phyloP scores from a whole-genome alignment of 2,888 invertebrate genomes.

The Thereva unica region DNA sequence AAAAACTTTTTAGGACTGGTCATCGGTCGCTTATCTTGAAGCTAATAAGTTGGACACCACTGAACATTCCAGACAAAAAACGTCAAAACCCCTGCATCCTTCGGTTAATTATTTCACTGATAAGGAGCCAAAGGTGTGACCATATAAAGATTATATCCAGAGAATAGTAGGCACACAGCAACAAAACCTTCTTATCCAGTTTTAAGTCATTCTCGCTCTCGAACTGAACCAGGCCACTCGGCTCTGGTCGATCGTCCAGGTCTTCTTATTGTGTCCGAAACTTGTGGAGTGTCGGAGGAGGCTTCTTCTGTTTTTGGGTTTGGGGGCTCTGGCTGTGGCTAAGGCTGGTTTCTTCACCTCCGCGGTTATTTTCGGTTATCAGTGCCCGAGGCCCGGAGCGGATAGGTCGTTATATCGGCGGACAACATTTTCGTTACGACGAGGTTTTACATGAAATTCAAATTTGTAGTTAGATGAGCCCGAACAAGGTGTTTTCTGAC shows the following conservation, averaged over 20 bases:
- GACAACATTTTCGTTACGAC: conserved; percentile 25
- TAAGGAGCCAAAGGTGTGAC: conserved; percentile 32
- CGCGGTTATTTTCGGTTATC: conserved; percentile 24
- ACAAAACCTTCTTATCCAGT: conserved; percentile 21
- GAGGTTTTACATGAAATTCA: conserved; percentile 52
- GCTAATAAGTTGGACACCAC: conserved; percentile 35
- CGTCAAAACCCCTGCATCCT: conserved; percentile 29
- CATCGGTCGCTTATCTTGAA: conserved; percentile 26
- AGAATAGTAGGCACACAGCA: conserved; percentile 7
- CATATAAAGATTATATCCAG: conserved; percentile 2
- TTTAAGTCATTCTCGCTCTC: conserved; percentile 7
- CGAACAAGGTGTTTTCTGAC: conserved; percentile 60
- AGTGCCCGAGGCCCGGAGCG: background rate
- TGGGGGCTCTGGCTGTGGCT: background rate
- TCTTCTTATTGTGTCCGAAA: no score
- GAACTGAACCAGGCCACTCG: conserved; percentile 11
- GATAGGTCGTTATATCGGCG: conserved; percentile 21
- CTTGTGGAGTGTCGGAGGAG: no score
- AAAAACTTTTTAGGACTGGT: conserved; percentile 6
- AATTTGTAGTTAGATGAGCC: conserved; percentile 60
- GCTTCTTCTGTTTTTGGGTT: no score
- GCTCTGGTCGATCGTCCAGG: no score
- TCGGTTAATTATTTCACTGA: conserved; percentile 36
- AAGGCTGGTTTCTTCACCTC: conserved; percentile 18
- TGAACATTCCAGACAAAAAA: conserved; percentile 35